A percentile compares a stretch with the other conserved stretches of the same genome.
These are phyloP conservation scores for Eupithecia vulgata DNA, from an alignment of 2,888 invertebrate genomes.

Conservation along the genomic window DNA sequence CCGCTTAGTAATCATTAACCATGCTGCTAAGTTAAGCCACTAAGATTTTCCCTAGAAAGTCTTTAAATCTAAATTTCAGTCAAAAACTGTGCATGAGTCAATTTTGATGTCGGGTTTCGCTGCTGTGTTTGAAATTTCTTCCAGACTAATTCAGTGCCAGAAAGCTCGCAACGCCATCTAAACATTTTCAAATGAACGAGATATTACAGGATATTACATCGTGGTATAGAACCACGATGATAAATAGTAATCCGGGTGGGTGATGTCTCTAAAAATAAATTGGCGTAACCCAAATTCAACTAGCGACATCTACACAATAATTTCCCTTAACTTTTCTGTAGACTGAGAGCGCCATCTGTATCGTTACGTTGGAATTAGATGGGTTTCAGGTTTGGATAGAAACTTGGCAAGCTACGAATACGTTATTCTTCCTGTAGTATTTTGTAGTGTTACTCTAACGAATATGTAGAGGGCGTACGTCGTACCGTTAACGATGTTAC, in stretches of 20 bases:
- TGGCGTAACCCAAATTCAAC: not conserved
- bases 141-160: not conserved
- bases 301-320: not conserved
- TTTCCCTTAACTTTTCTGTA: not conserved
- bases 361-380: not conserved
- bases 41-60: not conserved
- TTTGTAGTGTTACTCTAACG: not conserved
- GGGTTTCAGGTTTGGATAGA: not conserved
- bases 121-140: not conserved
- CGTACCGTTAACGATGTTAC: not conserved
- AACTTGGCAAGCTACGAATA: constrained; percentile 8
- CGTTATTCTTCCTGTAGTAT: not conserved
- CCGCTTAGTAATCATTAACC: too few relatives aligned
- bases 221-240: not conserved
- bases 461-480: not conserved
- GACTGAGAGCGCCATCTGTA: constrained; percentile 5
- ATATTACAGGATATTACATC: not conserved
- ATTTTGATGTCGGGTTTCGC: not conserved
- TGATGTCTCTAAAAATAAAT: not conserved
- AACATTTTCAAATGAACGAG: not conserved
- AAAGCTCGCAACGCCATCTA: constrained; percentile 1
- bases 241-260: not conserved
- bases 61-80: not conserved
- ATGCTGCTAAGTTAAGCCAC: not conserved
- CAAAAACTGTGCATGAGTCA: not conserved